Evolutionary conservation across 1,140 invertebrate species (phyloP).

Genomic region (Andrena cerasifolii): DNA sequence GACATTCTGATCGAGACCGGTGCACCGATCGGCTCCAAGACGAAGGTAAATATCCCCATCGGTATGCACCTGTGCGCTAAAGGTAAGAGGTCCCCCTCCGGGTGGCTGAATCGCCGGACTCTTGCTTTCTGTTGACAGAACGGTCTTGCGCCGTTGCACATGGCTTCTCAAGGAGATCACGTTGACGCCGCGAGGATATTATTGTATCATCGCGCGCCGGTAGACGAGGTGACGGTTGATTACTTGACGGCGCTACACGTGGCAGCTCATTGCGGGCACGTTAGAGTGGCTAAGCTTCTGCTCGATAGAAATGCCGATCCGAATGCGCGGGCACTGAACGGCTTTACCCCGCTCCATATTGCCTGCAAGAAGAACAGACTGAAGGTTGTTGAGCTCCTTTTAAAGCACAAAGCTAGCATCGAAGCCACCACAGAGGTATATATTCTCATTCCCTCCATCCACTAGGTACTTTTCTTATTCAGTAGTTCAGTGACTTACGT

Average conservation of each 20-base stretch:
- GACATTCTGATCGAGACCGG: constrained; percentile 95
- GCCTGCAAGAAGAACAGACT: constrained; percentile 99
- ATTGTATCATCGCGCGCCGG: constrained; percentile 95
- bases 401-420: constrained; percentile 97
- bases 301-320: constrained; percentile 97
- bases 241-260: constrained; percentile 98
- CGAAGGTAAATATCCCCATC: constrained; percentile 89
- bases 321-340: constrained; percentile 97
- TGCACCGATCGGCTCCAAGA: constrained; percentile 97
- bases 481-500: neutral
- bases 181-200: constrained; percentile 96
- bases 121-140: constrained; percentile 85
- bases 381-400: constrained; percentile 96
- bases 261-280: constrained; percentile 97
- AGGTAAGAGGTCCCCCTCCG: neutral
- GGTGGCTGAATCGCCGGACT: neutral
- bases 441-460: neutral
- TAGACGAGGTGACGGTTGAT: constrained; percentile 99
- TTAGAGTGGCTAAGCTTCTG: constrained; percentile 96
- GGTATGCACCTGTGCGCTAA: neutral
- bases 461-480: too few relatives aligned
- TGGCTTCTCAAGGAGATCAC: constrained; percentile 98
- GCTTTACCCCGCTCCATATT: constrained; percentile 99
- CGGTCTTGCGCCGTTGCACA: constrained; percentile 94
- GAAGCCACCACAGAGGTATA: constrained; percentile 92